Conservation (phyloP, 2,888 invertebrate species). For the Lasioglossum pauxillum region DNA sequence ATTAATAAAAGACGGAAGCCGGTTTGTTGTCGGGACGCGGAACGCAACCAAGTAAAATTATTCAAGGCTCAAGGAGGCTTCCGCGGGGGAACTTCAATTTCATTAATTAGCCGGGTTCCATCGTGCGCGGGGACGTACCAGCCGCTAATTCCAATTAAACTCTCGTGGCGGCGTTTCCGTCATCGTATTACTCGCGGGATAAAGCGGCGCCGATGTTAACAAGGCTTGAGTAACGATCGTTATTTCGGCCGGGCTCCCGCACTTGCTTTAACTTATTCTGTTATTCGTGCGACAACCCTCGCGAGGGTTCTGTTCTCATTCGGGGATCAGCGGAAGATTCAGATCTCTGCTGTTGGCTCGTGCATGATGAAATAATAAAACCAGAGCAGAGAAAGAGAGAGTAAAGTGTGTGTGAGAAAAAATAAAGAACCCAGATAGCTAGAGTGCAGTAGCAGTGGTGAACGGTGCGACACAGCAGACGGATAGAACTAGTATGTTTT, state of each 20-base stretch:
- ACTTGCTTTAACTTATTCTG: constrained; percentile 19
- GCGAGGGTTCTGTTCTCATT: constrained; percentile 4
- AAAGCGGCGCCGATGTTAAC: constrained; percentile 19
- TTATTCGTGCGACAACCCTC: neutral
- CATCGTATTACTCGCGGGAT: constrained; percentile 20
- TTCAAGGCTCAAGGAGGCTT: neutral
- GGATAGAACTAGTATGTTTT: constrained; percentile 81
- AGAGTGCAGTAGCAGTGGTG: constrained; percentile 71
- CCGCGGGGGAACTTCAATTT: constrained; percentile 1
- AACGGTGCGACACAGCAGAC: constrained; percentile 82
- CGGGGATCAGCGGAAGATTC: constrained; percentile 7
- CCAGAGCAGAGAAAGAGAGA: neutral
- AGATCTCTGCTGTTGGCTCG: constrained; percentile 16
- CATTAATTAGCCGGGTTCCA: constrained; percentile 9
- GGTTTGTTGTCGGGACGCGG: neutral
- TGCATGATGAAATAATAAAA: constrained; percentile 25
- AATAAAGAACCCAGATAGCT: constrained; percentile 41
- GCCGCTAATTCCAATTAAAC: constrained; percentile 16
- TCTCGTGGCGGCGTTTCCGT: constrained; percentile 14
- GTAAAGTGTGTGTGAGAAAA: neutral
- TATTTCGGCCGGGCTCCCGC: constrained; percentile 7
- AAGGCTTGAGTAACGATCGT: constrained; percentile 29
- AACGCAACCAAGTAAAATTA: neutral
- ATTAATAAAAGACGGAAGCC: neutral
- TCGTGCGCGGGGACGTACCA: neutral